These are phyloP conservation scores for Globodera rostochiensis DNA, from an alignment of 1,140 invertebrate species.

Conservation along the genomic window DNA sequence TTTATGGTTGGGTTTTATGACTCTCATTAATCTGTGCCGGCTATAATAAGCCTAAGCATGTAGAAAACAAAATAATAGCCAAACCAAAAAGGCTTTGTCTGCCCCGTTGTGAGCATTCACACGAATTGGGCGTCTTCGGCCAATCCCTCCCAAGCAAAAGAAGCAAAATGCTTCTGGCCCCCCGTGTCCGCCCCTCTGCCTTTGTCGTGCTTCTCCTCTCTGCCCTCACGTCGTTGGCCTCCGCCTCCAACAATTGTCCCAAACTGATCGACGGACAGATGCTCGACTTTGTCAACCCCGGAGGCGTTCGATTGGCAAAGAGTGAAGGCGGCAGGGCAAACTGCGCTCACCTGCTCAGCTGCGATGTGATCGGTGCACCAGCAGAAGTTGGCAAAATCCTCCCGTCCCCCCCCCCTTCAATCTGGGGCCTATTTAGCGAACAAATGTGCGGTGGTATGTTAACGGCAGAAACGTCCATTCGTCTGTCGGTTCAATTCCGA, in stretches of 20 bases:
- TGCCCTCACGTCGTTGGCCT: not conserved
- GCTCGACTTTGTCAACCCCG: slow-evolving; percentile 26
- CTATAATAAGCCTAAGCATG: no score
- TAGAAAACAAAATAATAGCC: no score
- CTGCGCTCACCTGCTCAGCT: slow-evolving; percentile 17
- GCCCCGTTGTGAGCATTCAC: not conserved
- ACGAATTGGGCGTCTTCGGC: no score
- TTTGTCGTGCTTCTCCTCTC: not conserved
- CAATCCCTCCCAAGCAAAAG: no score
- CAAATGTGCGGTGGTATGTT: slow-evolving; percentile 11
- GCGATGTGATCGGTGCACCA: slow-evolving; percentile 31
- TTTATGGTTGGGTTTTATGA: no score
- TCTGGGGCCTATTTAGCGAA: not conserved
- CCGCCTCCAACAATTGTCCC: not conserved
- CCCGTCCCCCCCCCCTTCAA: not conserved
- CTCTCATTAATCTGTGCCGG: no score
- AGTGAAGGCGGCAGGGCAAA: not conserved
- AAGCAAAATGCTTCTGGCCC: not conserved
- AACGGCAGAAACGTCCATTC: slow-evolving; percentile 14
- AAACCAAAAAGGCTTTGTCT: no score
- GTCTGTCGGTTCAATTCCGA: not conserved
- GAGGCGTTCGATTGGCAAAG: slow-evolving; percentile 6
- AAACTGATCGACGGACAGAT: slow-evolving; percentile 27
- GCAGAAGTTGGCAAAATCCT: slow-evolving; percentile 64
- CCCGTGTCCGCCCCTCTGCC: not conserved